A percentile compares a stretch with the other conserved stretches of the same genome.
These are phyloP conservation scores for Nycticorax nycticorax DNA, from an alignment of 2,113 vertebrate species.

Conservation along the genomic window DNA sequence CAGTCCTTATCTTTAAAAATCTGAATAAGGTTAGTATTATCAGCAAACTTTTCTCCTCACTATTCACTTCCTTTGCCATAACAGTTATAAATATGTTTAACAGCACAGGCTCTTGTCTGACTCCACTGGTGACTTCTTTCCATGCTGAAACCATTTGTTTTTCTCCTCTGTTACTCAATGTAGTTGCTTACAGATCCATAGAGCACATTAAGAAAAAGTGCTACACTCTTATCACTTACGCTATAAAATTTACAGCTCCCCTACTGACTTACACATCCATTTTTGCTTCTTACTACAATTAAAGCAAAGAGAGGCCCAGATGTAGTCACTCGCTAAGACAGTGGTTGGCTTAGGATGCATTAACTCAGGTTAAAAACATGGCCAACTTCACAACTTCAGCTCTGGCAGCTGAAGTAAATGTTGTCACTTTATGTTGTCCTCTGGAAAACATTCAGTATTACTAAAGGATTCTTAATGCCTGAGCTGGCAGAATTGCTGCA, in stretches of 20 bases:
- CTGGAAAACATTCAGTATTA: not conserved
- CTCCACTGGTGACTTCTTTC: not conserved
- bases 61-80: not conserved
- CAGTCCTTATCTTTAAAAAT: not conserved
- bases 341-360: not conserved
- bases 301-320: not conserved
- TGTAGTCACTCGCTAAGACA: not conserved
- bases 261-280: not conserved
- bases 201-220: not conserved
- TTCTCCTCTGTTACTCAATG: not conserved
- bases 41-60: not conserved
- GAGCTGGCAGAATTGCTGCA: constrained; percentile 23
- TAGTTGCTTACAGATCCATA: not conserved
- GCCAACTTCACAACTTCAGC: not conserved
- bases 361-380: not conserved
- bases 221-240: not conserved
- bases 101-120: not conserved
- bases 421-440: not conserved
- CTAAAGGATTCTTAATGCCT: constrained; percentile 22
- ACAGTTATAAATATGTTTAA: not conserved
- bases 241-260: not conserved
- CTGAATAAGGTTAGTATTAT: not conserved
- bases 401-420: not conserved
- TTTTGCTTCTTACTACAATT: not conserved
- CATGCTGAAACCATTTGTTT: not conserved